phyloP scores from a whole-genome alignment of 2,888 invertebrate species.

The Rhaphigaster nebulosa region DNA sequence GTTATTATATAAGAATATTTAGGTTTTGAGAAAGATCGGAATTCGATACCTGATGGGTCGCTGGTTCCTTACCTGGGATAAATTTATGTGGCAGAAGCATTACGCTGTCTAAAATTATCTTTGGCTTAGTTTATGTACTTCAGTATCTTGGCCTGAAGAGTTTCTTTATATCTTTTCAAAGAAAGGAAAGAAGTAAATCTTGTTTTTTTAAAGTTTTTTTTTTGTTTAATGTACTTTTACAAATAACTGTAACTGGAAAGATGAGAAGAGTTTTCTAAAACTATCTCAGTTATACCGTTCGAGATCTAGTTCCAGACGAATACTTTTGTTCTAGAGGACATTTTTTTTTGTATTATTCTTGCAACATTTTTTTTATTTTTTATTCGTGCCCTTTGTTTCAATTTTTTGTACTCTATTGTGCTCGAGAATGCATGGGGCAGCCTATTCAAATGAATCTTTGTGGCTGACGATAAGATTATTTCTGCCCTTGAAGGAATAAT shows the following conservation, averaged over 20 bases:
- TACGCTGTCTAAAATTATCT: conserved; percentile 5
- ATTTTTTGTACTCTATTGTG: conserved; percentile 2
- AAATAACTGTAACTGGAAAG: background rate
- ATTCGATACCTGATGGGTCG: background rate
- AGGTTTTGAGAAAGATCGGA: too few relatives aligned
- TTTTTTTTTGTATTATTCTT: background rate
- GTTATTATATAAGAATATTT: too few relatives aligned
- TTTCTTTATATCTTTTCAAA: background rate
- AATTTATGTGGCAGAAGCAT: conserved; percentile 2
- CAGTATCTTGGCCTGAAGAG: background rate
- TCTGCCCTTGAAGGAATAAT: background rate
- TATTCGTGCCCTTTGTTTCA: background rate
- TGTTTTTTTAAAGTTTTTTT: background rate
- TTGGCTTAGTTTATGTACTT: background rate
- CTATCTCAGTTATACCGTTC: background rate
- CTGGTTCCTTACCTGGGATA: background rate
- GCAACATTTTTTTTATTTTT: background rate
- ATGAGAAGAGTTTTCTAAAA: background rate
- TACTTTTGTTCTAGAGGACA: too few relatives aligned
- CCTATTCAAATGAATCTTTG: background rate
- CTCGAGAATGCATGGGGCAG: background rate
- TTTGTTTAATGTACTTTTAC: background rate
- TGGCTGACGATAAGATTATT: background rate
- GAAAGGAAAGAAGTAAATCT: background rate
- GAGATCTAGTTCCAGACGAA: too few relatives aligned